Evolutionary conservation across 2,888 invertebrate species (phyloP), one percentile per base, ranked within the genome.

Genomic region (Tipula confusa): DNA sequence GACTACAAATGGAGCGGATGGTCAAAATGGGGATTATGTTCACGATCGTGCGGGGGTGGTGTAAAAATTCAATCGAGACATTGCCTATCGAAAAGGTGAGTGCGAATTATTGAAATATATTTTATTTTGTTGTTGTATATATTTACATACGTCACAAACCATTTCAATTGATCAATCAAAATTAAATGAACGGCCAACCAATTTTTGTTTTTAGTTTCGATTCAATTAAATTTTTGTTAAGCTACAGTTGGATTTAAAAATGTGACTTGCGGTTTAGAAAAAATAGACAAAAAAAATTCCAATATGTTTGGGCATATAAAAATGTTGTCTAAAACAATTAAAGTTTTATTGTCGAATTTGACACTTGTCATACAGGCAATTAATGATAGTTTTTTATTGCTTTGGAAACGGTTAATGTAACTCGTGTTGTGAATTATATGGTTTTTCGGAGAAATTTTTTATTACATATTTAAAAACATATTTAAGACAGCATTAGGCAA

Each of bases 1-100:
- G 48, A 43, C 9, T 33, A 24, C 29, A 43, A 83, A 29, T 95
- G 95, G 95, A 93, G 93, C 83, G 88, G 92, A 0, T 95, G 95
- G 95, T 93, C 93, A 83, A 88, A 92, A 5, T 95, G 95, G 95
- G 93, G 93, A 85, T 89, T 93, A 11, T 95, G 95, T 87, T 93
- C 94, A n/a, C 91, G 93, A 86, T 91, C 92, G n/a, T 95, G 95
- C 87, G 94, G 94, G 0, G 94, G 94, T 2, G 94, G 94, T 18
- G 92, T 95, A 83, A 93, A 94, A 79, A 93, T 94, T 43, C 94
- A 94, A 87, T 92, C 93, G 82, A 90, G 95, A 83, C 92, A 93
- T 86, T 95, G 95, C 86, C 89, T 94, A 29, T 91, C 91, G 79
- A 82, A 82, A 82, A 33, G 18, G 82, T 82, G 18, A 82, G 82